Conservation (phyloP, 1,140 invertebrate genomes). For the Penaeus chinensis region DNA sequence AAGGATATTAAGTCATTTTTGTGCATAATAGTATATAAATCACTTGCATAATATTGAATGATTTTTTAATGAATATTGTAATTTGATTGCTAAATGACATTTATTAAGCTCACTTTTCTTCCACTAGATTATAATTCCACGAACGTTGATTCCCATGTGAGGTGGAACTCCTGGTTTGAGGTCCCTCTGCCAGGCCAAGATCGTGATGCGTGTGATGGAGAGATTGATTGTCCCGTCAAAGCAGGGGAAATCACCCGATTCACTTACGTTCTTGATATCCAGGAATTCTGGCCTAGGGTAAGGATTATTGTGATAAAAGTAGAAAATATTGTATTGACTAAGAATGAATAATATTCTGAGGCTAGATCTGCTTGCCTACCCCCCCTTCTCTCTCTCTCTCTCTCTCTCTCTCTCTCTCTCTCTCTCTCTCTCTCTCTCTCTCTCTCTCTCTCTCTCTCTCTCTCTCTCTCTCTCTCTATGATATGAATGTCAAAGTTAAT, state of each 20-base stretch:
- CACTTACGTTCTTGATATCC: conserved; percentile 59
- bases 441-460: too few relatives aligned
- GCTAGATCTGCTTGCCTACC: too few relatives aligned
- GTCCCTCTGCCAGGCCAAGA: conserved; percentile 54
- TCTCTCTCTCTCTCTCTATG: too few relatives aligned
- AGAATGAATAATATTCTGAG: too few relatives aligned
- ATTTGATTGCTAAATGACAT: background rate
- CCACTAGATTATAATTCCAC: conserved; percentile 53
- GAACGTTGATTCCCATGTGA: conserved; percentile 56
- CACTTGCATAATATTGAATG: too few relatives aligned
- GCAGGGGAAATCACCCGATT: conserved; percentile 34
- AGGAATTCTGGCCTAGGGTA: conserved; percentile 60
- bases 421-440: too few relatives aligned
- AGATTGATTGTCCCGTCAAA: conserved; percentile 38
- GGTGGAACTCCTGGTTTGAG: conserved; percentile 60
- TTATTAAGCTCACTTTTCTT: background rate
- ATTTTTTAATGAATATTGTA: background rate
- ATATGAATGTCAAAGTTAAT: too few relatives aligned
- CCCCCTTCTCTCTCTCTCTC: too few relatives aligned
- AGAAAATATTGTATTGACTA: too few relatives aligned
- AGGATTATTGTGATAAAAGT: background rate
- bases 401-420: too few relatives aligned
- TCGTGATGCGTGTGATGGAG: conserved; percentile 43
- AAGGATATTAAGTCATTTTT: too few relatives aligned
- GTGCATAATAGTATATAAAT: too few relatives aligned